Evolutionary conservation across 2,113 vertebrate species (phyloP), one percentile per base, ranked within the genome.

Genomic region (Prionailurus viverrinus): DNA sequence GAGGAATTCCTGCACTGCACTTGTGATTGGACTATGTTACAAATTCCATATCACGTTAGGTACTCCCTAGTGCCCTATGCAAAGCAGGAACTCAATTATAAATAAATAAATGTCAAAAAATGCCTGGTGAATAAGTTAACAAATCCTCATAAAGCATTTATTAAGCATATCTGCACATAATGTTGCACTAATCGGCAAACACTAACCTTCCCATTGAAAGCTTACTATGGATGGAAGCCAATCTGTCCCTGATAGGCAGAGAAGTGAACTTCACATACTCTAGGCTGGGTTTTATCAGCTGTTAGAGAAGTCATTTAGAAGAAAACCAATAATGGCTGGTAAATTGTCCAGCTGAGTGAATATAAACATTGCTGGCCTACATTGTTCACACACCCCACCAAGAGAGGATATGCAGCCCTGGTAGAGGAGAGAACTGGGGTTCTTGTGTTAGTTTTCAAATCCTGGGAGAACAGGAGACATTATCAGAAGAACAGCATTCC

Each of bases 81-180:
- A 91, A 91, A 93, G 39, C 23, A 88, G 45, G 3, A 27, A 71
- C 14, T 76, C 55, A 53, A 76, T 81, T 68, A 89, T 65, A 91
- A 84, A 69, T 78, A 89, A 85, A 63, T 31, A 97, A 93, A 73
- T 61, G 53, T 36, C 45, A 80, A 83, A 48, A 68, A 81, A 94
- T 61, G 12, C 48, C 66, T 96, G 13, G 21, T n/a, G 21, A 80
- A 31, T 48, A 84, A 83, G 23, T 91, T 53, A 51, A 39, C 53
- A 94, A 81, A 87, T 51, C 41, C 51, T 93, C 31, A 27, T 25
- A 81, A 55, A 69, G 78, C 13, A 74, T 39, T 68, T 85, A 55
- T 76, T 85, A 89, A 96, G 83, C 58, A 63, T n/a, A 80, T 78
- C 80, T 48, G 39, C 11, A 89, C 58, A 58, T 15, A n/a, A 76